Conservation (phyloP, 2,888 invertebrate genomes). For the Tyria jacobaeae region DNA sequence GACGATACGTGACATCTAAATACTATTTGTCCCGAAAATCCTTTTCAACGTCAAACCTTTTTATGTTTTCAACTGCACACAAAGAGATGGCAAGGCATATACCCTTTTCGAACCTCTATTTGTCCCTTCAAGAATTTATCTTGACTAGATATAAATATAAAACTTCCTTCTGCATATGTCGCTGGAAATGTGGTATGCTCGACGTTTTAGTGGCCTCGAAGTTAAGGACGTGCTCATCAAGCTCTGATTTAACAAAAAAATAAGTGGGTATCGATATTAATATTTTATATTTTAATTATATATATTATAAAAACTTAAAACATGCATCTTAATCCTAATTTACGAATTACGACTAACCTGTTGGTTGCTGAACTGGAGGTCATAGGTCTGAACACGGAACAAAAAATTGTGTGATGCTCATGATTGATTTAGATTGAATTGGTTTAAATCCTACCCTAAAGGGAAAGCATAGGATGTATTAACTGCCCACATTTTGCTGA, state of each 20-base stretch:
- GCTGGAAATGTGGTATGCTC: neutral
- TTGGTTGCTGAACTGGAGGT: too few species aligned
- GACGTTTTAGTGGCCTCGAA: conserved; percentile 12
- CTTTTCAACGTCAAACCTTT: conserved; percentile 14
- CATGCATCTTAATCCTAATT: too few species aligned
- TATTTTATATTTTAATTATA: too few species aligned
- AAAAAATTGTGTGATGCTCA: too few species aligned
- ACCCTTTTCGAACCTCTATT: conserved; percentile 13
- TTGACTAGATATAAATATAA: conserved; percentile 4
- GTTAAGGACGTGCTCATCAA: conserved; percentile 1
- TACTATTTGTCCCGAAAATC: neutral
- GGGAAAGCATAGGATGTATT: too few species aligned
- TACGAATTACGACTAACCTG: too few species aligned
- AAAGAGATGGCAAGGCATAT: conserved; percentile 8
- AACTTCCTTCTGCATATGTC: conserved; percentile 3
- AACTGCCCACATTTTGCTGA: too few species aligned
- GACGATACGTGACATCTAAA: neutral
- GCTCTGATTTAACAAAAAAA: neutral
- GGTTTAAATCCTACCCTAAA: too few species aligned
- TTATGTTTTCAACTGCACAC: conserved; percentile 1
- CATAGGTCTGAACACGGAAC: too few species aligned
- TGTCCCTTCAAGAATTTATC: conserved; percentile 14
- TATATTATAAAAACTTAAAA: too few species aligned
- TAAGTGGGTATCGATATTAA: too few species aligned
- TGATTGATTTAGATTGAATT: too few species aligned